phyloP scores from a whole-genome alignment of 2,888 invertebrate genomes.

The Anticlea derivata region DNA sequence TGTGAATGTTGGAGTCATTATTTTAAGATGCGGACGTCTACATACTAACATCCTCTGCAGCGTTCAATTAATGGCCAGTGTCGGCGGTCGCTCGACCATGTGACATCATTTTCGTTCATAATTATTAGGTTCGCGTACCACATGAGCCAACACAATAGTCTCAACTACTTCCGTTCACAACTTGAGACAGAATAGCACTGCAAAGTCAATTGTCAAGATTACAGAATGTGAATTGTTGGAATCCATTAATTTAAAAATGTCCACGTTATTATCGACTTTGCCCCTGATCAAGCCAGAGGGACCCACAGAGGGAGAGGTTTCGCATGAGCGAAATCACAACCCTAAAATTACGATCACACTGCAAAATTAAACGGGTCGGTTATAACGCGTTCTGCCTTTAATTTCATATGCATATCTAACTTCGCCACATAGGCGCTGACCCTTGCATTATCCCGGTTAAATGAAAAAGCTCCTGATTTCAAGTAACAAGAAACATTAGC shows the following conservation, averaged over 20 bases:
- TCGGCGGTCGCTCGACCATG: slow-evolving; percentile 35
- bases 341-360: slow-evolving; percentile 69
- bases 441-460: slow-evolving; percentile 47
- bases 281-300: slow-evolving; percentile 44
- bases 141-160: slow-evolving; percentile 33
- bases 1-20: slow-evolving; percentile 36
- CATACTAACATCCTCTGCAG: slow-evolving; percentile 27
- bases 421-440: slow-evolving; percentile 58
- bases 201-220: slow-evolving; percentile 21
- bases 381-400: slow-evolving; percentile 42
- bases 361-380: slow-evolving; percentile 64
- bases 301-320: slow-evolving; percentile 45
- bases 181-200: slow-evolving; percentile 21
- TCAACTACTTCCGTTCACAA: slow-evolving; percentile 35
- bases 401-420: slow-evolving; percentile 61
- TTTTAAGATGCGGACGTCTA: slow-evolving; percentile 34
- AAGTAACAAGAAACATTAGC: slow-evolving; percentile 36
- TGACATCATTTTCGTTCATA: slow-evolving; percentile 40
- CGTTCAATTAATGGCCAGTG: slow-evolving; percentile 36
- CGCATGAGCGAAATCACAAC: slow-evolving; percentile 63
- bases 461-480: slow-evolving; percentile 45
- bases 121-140: slow-evolving; percentile 38
- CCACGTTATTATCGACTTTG: slow-evolving; percentile 65
- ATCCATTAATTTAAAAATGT: slow-evolving; percentile 37
- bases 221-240: slow-evolving; percentile 20